Evolutionary conservation across 1,140 invertebrate genomes (phyloP).

Genomic region (Drosophila saltans): DNA sequence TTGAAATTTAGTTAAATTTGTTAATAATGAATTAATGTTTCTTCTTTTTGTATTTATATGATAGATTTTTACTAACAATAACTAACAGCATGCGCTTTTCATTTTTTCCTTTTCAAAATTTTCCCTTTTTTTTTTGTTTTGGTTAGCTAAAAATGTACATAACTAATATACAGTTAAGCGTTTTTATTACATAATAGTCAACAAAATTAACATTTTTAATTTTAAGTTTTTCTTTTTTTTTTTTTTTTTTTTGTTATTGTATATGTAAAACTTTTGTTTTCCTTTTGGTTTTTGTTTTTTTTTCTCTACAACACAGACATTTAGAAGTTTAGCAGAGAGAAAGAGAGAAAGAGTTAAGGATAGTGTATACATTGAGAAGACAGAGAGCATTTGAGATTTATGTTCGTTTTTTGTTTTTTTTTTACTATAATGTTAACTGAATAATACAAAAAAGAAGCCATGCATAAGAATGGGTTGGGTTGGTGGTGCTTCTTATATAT

Average conservation of each 20-base stretch:
- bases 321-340: slow-evolving; percentile 55
- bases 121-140: slow-evolving; percentile 22
- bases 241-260: slow-evolving; percentile 36
- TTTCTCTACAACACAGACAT: slow-evolving; percentile 52
- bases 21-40: slow-evolving; percentile 27
- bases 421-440: slow-evolving; percentile 16
- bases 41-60: slow-evolving; percentile 33
- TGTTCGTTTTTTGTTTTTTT: not conserved
- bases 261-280: slow-evolving; percentile 13
- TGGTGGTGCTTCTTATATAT: no score
- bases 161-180: slow-evolving; percentile 78
- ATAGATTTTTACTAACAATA: slow-evolving; percentile 74
- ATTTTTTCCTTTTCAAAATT: slow-evolving; percentile 27
- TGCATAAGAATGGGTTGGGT: not conserved
- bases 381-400: slow-evolving; percentile 22
- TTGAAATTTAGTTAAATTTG: slow-evolving; percentile 38
- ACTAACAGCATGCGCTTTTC: slow-evolving; percentile 68
- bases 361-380: not conserved
- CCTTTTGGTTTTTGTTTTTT: slow-evolving; percentile 19
- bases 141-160: slow-evolving; percentile 69
- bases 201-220: slow-evolving; percentile 70
- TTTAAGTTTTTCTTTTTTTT: slow-evolving; percentile 43
- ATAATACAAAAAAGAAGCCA: slow-evolving; percentile 33
- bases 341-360: not conserved
- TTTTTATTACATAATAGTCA: slow-evolving; percentile 78